phyloP scores from a whole-genome alignment of 2,888 invertebrate species.

The Neoitamus cyanurus region DNA sequence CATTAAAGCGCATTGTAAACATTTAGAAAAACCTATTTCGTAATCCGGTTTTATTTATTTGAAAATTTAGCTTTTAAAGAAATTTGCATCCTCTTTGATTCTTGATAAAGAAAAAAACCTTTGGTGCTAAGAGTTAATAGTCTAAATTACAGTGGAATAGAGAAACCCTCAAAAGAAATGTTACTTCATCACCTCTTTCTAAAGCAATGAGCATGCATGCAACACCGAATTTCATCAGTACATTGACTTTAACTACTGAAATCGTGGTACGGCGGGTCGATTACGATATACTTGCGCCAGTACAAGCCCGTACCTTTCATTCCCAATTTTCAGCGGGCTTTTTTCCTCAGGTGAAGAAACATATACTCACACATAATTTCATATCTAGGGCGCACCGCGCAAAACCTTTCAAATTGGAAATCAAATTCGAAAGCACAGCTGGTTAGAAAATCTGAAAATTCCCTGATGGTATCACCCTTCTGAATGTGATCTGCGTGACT shows the following conservation, averaged over 20 bases:
- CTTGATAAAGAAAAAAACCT: too few relatives aligned
- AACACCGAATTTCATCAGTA: background rate
- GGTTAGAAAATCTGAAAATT: background rate
- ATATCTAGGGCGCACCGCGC: background rate
- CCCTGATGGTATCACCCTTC: background rate
- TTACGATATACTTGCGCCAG: background rate
- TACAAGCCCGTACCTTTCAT: background rate
- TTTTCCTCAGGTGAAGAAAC: background rate
- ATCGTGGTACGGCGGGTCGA: background rate
- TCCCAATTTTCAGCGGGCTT: background rate
- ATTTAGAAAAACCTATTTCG: too few relatives aligned
- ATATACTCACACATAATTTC: background rate
- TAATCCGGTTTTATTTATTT: too few relatives aligned
- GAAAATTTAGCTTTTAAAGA: too few relatives aligned
- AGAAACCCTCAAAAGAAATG: background rate
- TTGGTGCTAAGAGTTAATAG: too few relatives aligned
- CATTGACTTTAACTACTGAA: background rate
- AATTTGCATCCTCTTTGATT: too few relatives aligned
- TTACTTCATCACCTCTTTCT: background rate
- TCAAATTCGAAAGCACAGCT: background rate
- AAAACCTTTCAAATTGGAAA: background rate
- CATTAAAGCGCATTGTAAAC: too few relatives aligned
- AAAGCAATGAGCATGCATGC: background rate
- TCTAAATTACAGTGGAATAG: background rate
- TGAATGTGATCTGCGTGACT: background rate